Percentiles rank a stretch among this genome's conserved stretches.
phyloP scores from a whole-genome alignment of 2,888 invertebrate species.

The Sarcophaga rosellei region DNA sequence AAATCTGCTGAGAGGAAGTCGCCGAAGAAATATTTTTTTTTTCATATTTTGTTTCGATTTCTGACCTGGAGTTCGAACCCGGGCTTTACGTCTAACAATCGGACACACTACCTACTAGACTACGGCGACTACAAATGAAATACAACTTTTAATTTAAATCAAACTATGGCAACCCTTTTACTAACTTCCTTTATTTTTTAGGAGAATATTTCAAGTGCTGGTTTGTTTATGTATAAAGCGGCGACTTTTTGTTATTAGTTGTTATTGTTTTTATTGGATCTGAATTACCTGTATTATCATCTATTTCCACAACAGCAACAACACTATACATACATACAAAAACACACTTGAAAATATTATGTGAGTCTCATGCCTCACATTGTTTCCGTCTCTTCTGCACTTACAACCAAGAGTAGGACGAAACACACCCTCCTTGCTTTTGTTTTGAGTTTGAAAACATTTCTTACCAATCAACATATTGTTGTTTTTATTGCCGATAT shows the following conservation, averaged over 20 bases:
- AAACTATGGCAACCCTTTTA: too few species aligned
- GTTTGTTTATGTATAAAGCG: conserved; percentile 22
- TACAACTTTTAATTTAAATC: too few species aligned
- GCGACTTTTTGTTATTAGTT: conserved; percentile 17
- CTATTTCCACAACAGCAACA: conserved; percentile 1
- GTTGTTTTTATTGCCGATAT: background rate
- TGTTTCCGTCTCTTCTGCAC: conserved; percentile 23
- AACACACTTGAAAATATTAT: conserved; percentile 21
- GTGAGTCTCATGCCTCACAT: background rate
- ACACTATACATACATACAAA: too few species aligned
- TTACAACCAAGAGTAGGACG: conserved; percentile 6
- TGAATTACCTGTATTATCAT: conserved; percentile 54
- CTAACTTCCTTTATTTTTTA: conserved; percentile 26
- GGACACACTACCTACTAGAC: too few species aligned
- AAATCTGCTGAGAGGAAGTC: too few species aligned
- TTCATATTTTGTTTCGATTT: too few species aligned
- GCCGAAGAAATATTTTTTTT: too few species aligned
- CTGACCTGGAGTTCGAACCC: too few species aligned
- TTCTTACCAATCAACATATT: conserved; percentile 40
- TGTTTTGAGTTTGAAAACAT: background rate
- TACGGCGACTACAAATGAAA: too few species aligned
- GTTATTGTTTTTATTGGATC: conserved; percentile 35
- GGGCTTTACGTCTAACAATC: too few species aligned
- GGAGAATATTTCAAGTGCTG: conserved; percentile 1
- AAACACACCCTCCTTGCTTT: background rate